Evolutionary conservation across 2,888 invertebrate genomes (phyloP).

Genomic region (Diadegma fenestrale): DNA sequence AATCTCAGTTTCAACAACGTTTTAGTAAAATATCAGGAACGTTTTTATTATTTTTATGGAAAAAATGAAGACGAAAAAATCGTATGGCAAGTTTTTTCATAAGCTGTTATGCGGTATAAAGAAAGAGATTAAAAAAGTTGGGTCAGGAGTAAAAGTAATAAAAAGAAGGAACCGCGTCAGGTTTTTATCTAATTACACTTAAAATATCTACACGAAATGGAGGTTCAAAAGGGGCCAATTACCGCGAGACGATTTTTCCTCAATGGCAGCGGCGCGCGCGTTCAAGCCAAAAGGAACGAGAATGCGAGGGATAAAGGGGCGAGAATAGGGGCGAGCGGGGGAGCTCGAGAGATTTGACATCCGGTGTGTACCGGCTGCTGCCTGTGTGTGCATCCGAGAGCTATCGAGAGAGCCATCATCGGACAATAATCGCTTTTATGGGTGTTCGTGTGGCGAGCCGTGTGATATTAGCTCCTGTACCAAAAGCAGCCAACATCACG

Average conservation of each 20-base stretch:
- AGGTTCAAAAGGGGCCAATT: constrained; percentile 45
- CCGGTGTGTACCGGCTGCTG: constrained; percentile 71
- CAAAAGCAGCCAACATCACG: constrained; percentile 46
- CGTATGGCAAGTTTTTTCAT: not conserved
- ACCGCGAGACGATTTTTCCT: constrained; percentile 60
- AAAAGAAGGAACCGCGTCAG: not conserved
- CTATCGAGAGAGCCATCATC: constrained; percentile 77
- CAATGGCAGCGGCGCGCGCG: constrained; percentile 37
- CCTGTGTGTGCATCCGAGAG: constrained; percentile 43
- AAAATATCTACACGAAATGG: not conserved
- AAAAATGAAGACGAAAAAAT: not conserved
- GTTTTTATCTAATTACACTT: constrained; percentile 55
- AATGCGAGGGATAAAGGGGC: constrained; percentile 50
- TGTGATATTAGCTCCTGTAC: constrained; percentile 76
- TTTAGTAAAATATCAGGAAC: not conserved
- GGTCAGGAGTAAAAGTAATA: constrained; percentile 12
- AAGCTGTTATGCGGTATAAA: not conserved
- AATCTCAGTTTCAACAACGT: not conserved
- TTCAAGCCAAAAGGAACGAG: constrained; percentile 61
- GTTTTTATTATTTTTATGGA: not conserved
- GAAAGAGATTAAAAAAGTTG: constrained; percentile 20
- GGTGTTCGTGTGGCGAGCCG: constrained; percentile 79
- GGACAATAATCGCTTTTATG: constrained; percentile 82
- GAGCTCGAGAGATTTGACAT: constrained; percentile 74
- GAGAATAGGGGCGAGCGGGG: constrained; percentile 54